Percentiles rank a stretch among this genome's conserved stretches.
These are phyloP conservation scores for Nomada goodeniana DNA, from an alignment of 2,888 invertebrate genomes.

Conservation along the genomic window DNA sequence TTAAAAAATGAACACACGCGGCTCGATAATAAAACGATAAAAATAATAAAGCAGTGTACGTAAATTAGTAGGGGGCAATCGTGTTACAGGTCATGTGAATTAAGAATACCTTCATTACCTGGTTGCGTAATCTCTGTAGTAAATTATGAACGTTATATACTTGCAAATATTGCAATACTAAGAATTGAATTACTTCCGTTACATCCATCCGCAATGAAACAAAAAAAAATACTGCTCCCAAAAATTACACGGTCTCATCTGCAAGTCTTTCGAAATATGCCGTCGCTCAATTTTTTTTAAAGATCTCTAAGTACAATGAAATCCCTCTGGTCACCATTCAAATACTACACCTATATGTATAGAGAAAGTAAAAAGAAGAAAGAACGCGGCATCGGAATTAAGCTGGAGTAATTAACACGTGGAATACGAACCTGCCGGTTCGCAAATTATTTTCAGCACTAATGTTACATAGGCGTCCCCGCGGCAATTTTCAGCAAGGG, in stretches of 20 bases:
- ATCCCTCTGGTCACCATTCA: too few relatives aligned
- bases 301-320: too few relatives aligned
- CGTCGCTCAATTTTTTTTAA: too few relatives aligned
- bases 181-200: too few relatives aligned
- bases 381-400: conserved; percentile 39
- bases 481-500: conserved; percentile 20
- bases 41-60: not conserved
- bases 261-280: too few relatives aligned
- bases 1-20: not conserved
- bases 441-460: conserved; percentile 54
- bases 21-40: not conserved
- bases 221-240: too few relatives aligned
- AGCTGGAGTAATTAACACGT: conserved; percentile 55
- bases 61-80: not conserved
- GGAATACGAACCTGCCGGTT: not conserved
- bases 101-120: not conserved
- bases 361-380: not conserved
- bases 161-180: too few relatives aligned
- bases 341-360: not conserved
- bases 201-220: too few relatives aligned
- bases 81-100: not conserved
- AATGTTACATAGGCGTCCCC: not conserved
- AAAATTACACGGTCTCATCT: too few relatives aligned
- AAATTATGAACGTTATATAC: too few relatives aligned
- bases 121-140: too few relatives aligned